phyloP scores from a whole-genome alignment of 2,888 invertebrate species.

The Microctonus aethiopoides region DNA sequence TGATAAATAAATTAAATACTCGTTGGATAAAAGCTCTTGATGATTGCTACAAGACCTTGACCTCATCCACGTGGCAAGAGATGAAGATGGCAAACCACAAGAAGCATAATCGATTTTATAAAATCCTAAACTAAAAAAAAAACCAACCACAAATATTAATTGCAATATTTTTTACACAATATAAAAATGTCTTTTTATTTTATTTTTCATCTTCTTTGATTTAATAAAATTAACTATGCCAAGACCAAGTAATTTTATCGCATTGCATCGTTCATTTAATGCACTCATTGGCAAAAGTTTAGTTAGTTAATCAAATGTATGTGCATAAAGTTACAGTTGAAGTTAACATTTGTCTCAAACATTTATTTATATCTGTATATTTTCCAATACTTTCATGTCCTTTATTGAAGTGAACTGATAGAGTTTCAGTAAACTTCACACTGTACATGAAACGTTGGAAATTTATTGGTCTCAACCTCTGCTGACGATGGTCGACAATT shows the following conservation, averaged over 20 bases:
- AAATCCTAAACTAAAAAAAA: no score
- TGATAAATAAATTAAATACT: neutral
- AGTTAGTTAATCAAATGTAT: neutral
- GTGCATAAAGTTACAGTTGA: neutral
- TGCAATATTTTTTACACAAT: neutral
- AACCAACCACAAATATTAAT: neutral
- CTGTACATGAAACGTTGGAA: neutral
- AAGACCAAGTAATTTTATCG: neutral
- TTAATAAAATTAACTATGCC: neutral
- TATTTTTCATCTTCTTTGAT: neutral
- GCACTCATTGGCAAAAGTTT: no score
- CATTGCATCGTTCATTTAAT: neutral
- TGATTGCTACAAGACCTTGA: constrained; percentile 43
- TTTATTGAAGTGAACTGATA: neutral
- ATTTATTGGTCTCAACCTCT: neutral
- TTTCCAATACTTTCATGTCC: neutral
- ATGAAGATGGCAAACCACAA: neutral
- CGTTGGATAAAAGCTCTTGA: neutral
- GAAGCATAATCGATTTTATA: constrained; percentile 48
- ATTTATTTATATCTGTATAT: neutral
- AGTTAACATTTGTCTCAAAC: neutral
- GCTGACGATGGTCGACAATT: constrained; percentile 3
- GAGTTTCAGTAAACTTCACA: constrained; percentile 3
- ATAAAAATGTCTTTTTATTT: neutral
- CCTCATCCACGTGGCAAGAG: constrained; percentile 39